Evolutionary conservation across 2,888 invertebrate species (phyloP), one percentile per base, ranked within the genome.

Genomic region (Orthonevra nobilis): DNA sequence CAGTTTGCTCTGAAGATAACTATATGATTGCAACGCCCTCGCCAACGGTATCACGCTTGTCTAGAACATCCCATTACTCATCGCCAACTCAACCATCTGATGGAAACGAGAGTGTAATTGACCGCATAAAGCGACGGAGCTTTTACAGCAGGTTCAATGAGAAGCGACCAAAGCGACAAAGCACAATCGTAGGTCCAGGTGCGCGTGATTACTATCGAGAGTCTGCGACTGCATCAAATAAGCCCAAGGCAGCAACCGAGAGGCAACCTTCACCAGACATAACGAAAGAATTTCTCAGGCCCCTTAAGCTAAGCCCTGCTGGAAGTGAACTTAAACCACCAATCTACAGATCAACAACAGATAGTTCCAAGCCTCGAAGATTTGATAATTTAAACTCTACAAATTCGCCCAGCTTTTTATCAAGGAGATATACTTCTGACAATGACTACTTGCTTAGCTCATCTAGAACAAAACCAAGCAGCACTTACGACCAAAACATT

Each of bases 81-180:
- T 85, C 87, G 15, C 86, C 87, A 19, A 86, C 88, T 0, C 87
- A 87, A 28, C 84, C 84, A 36, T 85, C 86, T 0, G 90, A 91
- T 82, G 90, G 90, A 46, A 89, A 89, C 66, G 95, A 95, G 85
- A 95, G 95, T 70, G 93, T 97, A 36, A 93, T 93, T 54, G 97
- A 97, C 85, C 91, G 97, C 84, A 97, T 97, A 84, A 91, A 95
- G 83, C 91, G 97, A 26, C 96, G 96, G 87, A 96, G 96, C 87
- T 97, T 96, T 89, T 97, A 96, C 86, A 93, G 94, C 9, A 91
- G 96, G 82, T 97, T 97, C 86, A 96, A 97, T 86, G 95, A 96
- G 85, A 93, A 94, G 86, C 94, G 94, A 84, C 92, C 92, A 81
- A 90, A 92, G 72, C 90, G 94, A 81, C 93, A 93, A 84, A 92